Conservation (phyloP, 2,797 vertebrate genomes). For the Ataeniobius toweri region DNA sequence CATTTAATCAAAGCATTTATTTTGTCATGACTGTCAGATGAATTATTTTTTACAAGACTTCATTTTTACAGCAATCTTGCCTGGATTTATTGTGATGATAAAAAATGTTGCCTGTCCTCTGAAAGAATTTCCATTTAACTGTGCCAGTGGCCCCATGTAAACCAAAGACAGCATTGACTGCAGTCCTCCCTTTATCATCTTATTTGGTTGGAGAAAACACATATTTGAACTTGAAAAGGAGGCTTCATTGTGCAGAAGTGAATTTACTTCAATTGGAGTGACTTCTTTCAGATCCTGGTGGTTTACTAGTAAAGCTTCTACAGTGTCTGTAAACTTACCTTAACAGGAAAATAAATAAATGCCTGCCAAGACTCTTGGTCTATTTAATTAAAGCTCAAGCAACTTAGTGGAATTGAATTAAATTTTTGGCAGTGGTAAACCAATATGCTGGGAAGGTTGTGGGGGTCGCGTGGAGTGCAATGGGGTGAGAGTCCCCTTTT, state of each 20-base stretch:
- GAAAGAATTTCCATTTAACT: conserved; percentile 42
- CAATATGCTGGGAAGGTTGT: conserved; percentile 61
- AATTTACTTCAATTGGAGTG: background rate
- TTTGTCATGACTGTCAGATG: conserved; percentile 69
- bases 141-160: conserved; percentile 36
- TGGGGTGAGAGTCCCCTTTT: conserved; percentile 17
- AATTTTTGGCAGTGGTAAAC: conserved; percentile 75
- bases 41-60: conserved; percentile 65
- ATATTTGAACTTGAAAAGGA: conserved; percentile 14
- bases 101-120: conserved; percentile 59
- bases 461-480: conserved; percentile 28
- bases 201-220: conserved; percentile 30
- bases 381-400: conserved; percentile 77
- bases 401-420: conserved; percentile 77
- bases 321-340: conserved; percentile 67
- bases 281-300: conserved; percentile 25
- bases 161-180: conserved; percentile 39
- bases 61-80: conserved; percentile 57
- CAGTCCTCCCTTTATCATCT: conserved; percentile 13
- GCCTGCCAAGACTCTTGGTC: conserved; percentile 65
- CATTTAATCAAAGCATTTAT: conserved; percentile 72
- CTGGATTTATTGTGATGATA: conserved; percentile 75
- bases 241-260: conserved; percentile 18
- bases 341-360: conserved; percentile 72
- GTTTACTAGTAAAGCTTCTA: conserved; percentile 46